Percentiles rank a stretch among this genome's conserved stretches.
Evolutionary conservation across 2,113 vertebrate species (phyloP).

Genomic region (Nettapus auritus): DNA sequence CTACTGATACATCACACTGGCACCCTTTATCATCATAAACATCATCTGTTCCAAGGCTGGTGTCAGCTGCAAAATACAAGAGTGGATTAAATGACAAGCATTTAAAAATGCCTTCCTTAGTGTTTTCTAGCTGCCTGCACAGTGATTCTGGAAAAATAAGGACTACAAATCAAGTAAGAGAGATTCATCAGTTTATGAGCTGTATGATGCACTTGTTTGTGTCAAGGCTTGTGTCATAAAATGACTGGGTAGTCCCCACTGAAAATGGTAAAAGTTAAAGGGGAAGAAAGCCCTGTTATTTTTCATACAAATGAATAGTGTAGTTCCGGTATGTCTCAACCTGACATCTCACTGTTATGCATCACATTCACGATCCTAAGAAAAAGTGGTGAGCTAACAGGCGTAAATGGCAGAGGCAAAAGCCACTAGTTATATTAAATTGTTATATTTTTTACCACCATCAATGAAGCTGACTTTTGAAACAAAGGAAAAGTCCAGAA

Average conservation of each 20-base stretch:
- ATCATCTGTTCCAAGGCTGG: constrained; percentile 86
- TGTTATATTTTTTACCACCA: background rate
- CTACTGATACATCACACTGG: constrained; percentile 94
- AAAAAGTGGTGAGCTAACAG: background rate
- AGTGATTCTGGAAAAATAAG: background rate
- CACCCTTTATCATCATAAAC: constrained; percentile 92
- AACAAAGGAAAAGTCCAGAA: background rate
- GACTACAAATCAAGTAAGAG: background rate
- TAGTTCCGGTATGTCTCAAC: background rate
- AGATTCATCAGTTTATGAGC: background rate
- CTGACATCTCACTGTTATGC: background rate
- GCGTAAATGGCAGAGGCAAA: background rate
- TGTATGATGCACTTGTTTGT: background rate
- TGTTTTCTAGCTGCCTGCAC: background rate
- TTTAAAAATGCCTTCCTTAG: background rate
- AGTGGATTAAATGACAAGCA: background rate
- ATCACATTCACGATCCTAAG: background rate
- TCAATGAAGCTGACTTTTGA: background rate
- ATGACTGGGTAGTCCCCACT: background rate
- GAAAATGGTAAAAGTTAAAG: background rate
- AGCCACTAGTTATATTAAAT: background rate
- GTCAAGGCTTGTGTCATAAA: background rate
- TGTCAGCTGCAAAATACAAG: constrained; percentile 85
- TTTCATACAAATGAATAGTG: background rate
- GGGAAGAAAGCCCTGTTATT: background rate